Conservation (phyloP, 2,888 invertebrate genomes). For the Cheilosia pagana region DNA sequence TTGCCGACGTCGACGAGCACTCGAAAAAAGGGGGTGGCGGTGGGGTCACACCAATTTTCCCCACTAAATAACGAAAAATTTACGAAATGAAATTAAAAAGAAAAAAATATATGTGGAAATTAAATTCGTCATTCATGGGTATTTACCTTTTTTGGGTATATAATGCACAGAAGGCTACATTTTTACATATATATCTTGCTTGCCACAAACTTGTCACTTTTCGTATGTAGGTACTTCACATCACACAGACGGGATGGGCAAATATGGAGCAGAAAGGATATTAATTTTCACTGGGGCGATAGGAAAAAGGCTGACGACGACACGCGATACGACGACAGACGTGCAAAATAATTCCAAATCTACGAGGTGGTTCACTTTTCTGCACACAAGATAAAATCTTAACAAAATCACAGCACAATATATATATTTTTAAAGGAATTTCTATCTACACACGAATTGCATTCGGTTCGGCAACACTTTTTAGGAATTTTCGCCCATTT, state of each 20-base stretch:
- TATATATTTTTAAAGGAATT: conserved; percentile 15
- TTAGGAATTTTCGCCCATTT: conserved; percentile 1
- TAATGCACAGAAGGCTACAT: conserved; percentile 51
- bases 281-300: neutral
- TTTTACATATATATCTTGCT: conserved; percentile 31
- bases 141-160: conserved; percentile 57
- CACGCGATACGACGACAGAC: neutral
- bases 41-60: conserved; percentile 20
- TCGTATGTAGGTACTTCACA: conserved; percentile 18
- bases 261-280: conserved; percentile 37
- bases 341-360: conserved; percentile 19
- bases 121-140: conserved; percentile 37
- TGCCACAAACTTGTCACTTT: conserved; percentile 39
- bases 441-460: conserved; percentile 32
- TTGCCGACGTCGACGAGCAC: neutral
- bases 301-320: neutral
- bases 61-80: conserved; percentile 37
- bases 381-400: conserved; percentile 5
- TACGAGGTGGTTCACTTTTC: conserved; percentile 26
- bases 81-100: conserved; percentile 2
- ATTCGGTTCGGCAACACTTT: conserved; percentile 12
- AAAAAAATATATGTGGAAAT: conserved; percentile 4
- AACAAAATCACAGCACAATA: conserved; percentile 56
- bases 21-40: conserved; percentile 3
- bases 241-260: conserved; percentile 20